These are phyloP conservation scores for Phoxinus dragarum DNA, from an alignment of 2,797 vertebrate species.

Conservation along the genomic window DNA sequence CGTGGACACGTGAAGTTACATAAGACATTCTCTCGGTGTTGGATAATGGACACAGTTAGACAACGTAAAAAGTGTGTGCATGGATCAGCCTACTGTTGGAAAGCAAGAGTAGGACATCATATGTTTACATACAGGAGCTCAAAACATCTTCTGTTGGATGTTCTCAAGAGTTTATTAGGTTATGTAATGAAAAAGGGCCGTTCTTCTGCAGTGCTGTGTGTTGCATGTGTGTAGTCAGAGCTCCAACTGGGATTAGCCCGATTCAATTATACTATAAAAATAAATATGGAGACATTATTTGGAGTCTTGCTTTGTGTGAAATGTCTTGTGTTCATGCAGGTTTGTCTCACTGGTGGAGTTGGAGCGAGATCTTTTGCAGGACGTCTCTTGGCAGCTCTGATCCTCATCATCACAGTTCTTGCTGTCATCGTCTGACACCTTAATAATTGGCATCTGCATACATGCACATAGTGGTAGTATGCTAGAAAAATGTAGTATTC, in stretches of 20 bases:
- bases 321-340: background rate
- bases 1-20: constrained; percentile 37
- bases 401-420: constrained; percentile 66
- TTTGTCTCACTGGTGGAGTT: constrained; percentile 85
- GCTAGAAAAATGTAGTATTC: background rate
- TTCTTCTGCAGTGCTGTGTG: background rate
- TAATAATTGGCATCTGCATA: constrained; percentile 69
- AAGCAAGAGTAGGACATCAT: constrained; percentile 4
- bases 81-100: background rate
- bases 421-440: constrained; percentile 68
- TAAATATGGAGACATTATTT: background rate
- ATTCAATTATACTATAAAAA: background rate
- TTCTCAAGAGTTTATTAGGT: background rate
- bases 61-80: background rate
- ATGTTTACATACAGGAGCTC: background rate
- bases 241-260: background rate
- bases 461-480: constrained; percentile 21
- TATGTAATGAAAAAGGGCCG: background rate
- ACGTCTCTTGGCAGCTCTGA: constrained; percentile 68
- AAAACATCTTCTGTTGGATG: background rate
- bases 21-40: constrained; percentile 13
- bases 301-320: background rate
- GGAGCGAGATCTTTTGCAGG: constrained; percentile 80
- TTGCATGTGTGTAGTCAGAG: background rate
- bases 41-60: background rate